Conservation (phyloP, 2,888 invertebrate species). For the Metacarcinus magister region DNA sequence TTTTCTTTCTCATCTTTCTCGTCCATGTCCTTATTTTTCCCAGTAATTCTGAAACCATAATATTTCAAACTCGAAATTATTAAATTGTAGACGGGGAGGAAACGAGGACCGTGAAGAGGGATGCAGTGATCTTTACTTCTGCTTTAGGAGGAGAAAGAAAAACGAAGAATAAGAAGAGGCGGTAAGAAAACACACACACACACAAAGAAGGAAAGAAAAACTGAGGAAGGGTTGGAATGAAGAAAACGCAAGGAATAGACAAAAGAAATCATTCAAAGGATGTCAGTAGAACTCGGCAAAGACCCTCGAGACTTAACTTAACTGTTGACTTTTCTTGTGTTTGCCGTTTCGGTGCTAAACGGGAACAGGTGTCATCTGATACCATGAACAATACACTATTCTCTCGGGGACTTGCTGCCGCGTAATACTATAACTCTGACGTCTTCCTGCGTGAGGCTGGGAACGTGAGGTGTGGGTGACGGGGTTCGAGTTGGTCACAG, state of each 20-base stretch:
- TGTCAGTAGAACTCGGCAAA: not conserved
- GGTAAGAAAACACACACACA: not conserved
- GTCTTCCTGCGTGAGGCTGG: not conserved
- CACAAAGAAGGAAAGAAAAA: not conserved
- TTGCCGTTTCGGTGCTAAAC: constrained; percentile 23
- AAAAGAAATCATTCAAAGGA: not conserved
- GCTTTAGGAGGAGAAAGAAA: not conserved
- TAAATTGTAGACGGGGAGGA: constrained; percentile 39
- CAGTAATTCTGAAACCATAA: constrained; percentile 35
- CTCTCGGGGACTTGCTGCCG: not conserved
- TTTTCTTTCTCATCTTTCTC: not conserved
- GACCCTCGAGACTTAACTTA: not conserved
- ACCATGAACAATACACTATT: constrained; percentile 40
- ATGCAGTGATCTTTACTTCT: not conserved
- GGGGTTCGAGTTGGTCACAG: not conserved
- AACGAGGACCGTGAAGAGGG: constrained; percentile 16
- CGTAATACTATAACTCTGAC: not conserved
- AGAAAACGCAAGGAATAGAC: not conserved
- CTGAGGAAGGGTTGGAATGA: not conserved
- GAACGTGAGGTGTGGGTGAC: not conserved
- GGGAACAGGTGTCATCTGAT: constrained; percentile 51
- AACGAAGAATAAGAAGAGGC: not conserved
- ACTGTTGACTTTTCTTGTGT: not conserved
- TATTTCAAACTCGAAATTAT: constrained; percentile 10
- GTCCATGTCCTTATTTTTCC: constrained; percentile 12